A percentile compares a stretch with the other conserved stretches of the same genome.
Conservation (phyloP, 2,113 vertebrate genomes). For the Passer montanus region DNA sequence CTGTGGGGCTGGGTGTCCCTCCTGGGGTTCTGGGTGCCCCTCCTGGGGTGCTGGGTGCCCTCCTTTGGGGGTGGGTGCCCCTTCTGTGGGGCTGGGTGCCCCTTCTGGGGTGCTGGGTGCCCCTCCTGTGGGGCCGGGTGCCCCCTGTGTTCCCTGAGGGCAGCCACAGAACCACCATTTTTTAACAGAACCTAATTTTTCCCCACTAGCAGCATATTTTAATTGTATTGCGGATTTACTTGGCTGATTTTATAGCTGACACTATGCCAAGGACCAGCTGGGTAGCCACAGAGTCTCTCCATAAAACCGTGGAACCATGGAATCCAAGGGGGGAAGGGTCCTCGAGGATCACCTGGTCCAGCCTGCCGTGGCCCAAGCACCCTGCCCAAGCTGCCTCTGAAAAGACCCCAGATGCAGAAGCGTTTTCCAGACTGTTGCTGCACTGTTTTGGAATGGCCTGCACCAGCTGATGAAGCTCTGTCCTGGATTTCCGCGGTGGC, state of each 20-base stretch:
- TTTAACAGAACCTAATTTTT: neutral
- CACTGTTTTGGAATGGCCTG: accelerated
- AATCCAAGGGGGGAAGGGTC: neutral
- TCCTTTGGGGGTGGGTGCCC: too few species aligned
- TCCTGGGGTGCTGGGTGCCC: too few species aligned
- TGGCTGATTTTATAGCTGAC: neutral
- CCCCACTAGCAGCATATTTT: too few species aligned
- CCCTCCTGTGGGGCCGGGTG: too few species aligned
- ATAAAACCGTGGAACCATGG: neutral
- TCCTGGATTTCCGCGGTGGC: accelerated
- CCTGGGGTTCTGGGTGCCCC: neutral
- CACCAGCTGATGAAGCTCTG: neutral
- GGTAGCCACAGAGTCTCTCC: neutral
- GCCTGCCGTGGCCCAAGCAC: neutral
- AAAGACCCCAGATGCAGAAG: accelerated
- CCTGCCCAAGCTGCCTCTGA: neutral
- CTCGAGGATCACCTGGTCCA: accelerated
- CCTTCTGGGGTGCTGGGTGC: too few species aligned
- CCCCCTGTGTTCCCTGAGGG: neutral
- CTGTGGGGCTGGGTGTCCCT: neutral
- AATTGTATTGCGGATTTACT: neutral
- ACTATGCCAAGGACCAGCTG: neutral
- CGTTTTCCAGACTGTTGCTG: accelerated
- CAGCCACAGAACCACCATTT: neutral
- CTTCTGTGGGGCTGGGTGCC: too few species aligned